Evolutionary conservation across 2,113 vertebrate genomes (phyloP).

Genomic region (Gymnobelideus leadbeateri): DNA sequence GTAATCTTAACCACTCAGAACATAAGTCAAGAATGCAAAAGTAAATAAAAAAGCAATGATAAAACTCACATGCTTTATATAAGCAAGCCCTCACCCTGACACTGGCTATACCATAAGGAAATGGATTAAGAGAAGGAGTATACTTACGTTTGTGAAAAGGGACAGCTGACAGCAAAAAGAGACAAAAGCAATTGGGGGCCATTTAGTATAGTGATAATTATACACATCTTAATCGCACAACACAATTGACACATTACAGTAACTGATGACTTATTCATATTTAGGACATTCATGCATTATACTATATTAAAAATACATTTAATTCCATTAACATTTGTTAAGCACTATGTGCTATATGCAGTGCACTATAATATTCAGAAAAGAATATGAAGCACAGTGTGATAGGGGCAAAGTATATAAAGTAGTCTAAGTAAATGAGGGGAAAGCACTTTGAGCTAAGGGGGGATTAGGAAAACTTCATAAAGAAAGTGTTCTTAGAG

Average conservation of each 20-base stretch:
- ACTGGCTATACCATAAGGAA: neutral
- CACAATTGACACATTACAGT: neutral
- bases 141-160: constrained; percentile 3
- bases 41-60: neutral
- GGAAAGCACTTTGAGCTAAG: neutral
- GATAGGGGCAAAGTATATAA: neutral
- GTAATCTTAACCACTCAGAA: neutral
- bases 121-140: neutral
- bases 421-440: neutral
- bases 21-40: neutral
- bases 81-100: neutral
- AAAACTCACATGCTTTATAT: neutral
- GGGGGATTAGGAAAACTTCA: neutral
- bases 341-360: neutral
- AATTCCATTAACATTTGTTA: neutral
- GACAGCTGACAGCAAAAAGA: constrained; percentile 4
- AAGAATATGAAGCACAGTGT: neutral
- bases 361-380: neutral
- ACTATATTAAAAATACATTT: neutral
- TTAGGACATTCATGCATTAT: neutral
- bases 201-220: neutral
- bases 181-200: neutral
- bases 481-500: neutral
- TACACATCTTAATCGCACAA: neutral
- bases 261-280: neutral